A percentile compares a stretch with the other conserved stretches of the same genome.
phyloP scores from a whole-genome alignment of 2,113 vertebrate genomes.

The Gymnocephalus cernua region DNA sequence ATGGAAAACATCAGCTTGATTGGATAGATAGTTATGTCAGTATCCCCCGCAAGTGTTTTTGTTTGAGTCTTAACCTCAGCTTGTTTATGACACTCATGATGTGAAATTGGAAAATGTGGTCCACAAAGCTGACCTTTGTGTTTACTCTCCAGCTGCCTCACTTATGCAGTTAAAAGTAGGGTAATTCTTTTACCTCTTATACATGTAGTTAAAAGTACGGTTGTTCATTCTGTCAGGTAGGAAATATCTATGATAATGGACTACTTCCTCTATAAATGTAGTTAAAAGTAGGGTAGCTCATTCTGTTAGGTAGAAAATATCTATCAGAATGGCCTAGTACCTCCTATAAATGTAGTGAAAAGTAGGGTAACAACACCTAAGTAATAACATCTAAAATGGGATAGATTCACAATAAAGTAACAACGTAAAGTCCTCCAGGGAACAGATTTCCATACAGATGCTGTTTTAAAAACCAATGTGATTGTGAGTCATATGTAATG shows the following conservation, averaged over 20 bases:
- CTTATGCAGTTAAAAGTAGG: no score
- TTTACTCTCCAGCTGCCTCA: not conserved
- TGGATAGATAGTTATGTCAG: conserved; percentile 24
- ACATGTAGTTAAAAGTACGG: no score
- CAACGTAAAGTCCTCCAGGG: not conserved
- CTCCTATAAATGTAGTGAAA: no score
- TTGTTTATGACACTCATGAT: not conserved
- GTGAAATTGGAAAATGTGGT: not conserved
- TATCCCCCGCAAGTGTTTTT: not conserved
- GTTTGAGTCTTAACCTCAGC: not conserved
- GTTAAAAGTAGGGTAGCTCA: no score
- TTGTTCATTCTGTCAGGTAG: no score
- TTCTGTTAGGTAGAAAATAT: no score
- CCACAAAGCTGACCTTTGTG: not conserved
- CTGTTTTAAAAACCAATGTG: conserved; percentile 1
- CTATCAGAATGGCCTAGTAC: no score
- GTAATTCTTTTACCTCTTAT: no score
- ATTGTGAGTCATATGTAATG: conserved; percentile 28
- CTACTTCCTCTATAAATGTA: no score
- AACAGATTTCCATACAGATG: conserved; percentile 22
- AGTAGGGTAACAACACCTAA: no score
- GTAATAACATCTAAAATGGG: not conserved
- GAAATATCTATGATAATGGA: no score
- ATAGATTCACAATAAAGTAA: not conserved
- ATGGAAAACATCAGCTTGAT: conserved; percentile 60